Evolutionary conservation across 2,113 vertebrate species (phyloP).

Genomic region (Psittacula cyanocephala): DNA sequence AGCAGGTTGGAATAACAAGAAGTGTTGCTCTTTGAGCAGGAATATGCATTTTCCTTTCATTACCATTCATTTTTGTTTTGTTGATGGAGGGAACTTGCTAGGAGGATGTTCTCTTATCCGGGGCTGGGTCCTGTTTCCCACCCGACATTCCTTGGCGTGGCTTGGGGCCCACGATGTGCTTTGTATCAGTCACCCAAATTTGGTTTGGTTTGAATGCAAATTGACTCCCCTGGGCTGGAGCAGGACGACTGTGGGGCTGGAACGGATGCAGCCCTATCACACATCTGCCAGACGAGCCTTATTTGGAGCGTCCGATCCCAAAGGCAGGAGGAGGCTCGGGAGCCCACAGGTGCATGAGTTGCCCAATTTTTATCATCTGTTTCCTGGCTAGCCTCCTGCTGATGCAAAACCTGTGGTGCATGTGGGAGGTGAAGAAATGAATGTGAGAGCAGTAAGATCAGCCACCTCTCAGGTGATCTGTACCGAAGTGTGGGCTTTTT

Average conservation of each 20-base stretch:
- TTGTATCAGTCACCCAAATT: background rate
- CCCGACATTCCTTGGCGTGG: background rate
- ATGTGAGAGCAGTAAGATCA: conserved; percentile 52
- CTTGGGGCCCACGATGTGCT: background rate
- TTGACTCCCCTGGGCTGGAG: background rate
- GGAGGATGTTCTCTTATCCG: background rate
- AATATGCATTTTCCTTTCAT: conserved; percentile 32
- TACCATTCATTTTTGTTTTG: background rate
- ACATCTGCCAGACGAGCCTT: conserved; percentile 49
- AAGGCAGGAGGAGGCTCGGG: background rate
- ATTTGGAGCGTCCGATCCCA: conserved; percentile 43
- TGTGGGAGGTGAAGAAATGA: conserved; percentile 62
- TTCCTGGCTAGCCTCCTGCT: conserved; percentile 8
- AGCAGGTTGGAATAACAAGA: conserved; percentile 3
- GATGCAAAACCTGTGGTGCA: conserved; percentile 58
- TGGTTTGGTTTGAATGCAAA: background rate
- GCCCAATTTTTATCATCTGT: conserved; percentile 17
- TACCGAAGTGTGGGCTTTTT: background rate
- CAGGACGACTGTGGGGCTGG: background rate
- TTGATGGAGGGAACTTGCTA: background rate
- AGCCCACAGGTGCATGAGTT: conserved; percentile 15
- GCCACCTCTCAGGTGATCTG: conserved; percentile 48
- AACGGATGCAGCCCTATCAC: background rate
- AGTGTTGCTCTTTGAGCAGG: background rate
- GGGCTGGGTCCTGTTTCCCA: background rate